Evolutionary conservation across 2,888 invertebrate species (phyloP).

Genomic region (Oeneis ivallda): DNA sequence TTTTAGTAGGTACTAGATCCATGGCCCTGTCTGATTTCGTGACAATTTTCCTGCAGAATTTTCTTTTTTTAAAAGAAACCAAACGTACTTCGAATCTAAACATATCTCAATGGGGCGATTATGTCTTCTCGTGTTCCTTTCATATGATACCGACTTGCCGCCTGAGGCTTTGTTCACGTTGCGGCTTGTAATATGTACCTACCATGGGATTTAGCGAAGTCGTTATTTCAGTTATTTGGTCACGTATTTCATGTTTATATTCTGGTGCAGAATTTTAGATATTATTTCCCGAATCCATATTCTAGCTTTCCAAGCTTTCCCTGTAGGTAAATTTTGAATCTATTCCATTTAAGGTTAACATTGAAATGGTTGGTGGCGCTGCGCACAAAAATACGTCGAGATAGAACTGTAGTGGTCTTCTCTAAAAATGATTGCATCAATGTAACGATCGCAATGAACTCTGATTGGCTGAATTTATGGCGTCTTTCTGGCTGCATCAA

Average conservation of each 20-base stretch:
- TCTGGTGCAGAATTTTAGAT: slow-evolving; percentile 1
- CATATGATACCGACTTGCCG: slow-evolving; percentile 9
- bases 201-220: slow-evolving; percentile 10
- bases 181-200: slow-evolving; percentile 12
- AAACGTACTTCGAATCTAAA: not conserved
- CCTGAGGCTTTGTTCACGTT: slow-evolving; percentile 15
- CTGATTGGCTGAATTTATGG: no score
- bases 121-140: slow-evolving; percentile 16
- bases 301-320: not conserved
- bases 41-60: not conserved
- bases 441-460: no score
- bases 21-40: not conserved
- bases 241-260: slow-evolving; percentile 14
- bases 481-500: no score
- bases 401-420: no score
- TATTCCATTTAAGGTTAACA: slow-evolving; percentile 13
- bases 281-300: not conserved
- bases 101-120: slow-evolving; percentile 21
- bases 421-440: no score
- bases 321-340: not conserved
- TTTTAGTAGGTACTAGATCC: no score
- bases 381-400: no score
- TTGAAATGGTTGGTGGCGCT: slow-evolving; percentile 15
- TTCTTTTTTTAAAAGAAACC: not conserved
- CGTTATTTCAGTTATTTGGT: slow-evolving; percentile 16